Percentiles rank a stretch among this genome's conserved stretches.
Evolutionary conservation across 2,888 invertebrate genomes (phyloP).

Genomic region (Quadriops clusia): DNA sequence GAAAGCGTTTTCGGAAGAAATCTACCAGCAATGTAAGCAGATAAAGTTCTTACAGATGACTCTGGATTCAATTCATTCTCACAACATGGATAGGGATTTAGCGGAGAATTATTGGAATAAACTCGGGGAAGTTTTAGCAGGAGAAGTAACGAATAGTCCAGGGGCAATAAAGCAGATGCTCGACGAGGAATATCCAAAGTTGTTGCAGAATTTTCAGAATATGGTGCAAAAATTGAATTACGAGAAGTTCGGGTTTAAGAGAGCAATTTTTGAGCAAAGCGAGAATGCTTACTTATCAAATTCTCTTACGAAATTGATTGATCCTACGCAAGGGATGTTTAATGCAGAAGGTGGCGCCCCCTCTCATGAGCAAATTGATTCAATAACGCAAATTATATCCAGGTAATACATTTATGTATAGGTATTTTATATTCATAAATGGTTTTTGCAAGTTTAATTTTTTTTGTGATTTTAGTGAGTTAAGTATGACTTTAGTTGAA

Average conservation of each 20-base stretch:
- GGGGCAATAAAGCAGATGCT: slow-evolving; percentile 63
- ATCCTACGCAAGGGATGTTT: slow-evolving; percentile 77
- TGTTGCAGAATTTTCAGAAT: slow-evolving; percentile 71
- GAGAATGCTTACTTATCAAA: slow-evolving; percentile 78
- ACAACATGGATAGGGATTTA: slow-evolving; percentile 37
- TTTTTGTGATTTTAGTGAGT: slow-evolving; percentile 43
- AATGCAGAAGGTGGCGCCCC: slow-evolving; percentile 55
- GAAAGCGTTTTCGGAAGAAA: slow-evolving; percentile 65
- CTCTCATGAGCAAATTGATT: slow-evolving; percentile 64
- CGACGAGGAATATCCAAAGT: slow-evolving; percentile 78
- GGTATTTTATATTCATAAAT: slow-evolving; percentile 3
- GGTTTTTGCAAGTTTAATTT: background rate
- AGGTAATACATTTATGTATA: slow-evolving; percentile 33
- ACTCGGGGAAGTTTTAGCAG: slow-evolving; percentile 37
- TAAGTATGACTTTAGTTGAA: slow-evolving; percentile 79
- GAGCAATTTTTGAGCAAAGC: slow-evolving; percentile 52
- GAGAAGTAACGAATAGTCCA: slow-evolving; percentile 43
- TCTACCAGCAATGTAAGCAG: slow-evolving; percentile 55
- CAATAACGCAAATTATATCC: slow-evolving; percentile 53
- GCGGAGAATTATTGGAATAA: slow-evolving; percentile 43
- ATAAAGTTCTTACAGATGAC: slow-evolving; percentile 40
- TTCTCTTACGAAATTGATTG: slow-evolving; percentile 69
- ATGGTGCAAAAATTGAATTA: slow-evolving; percentile 57
- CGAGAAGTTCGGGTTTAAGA: slow-evolving; percentile 46
- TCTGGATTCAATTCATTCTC: slow-evolving; percentile 37